Evolutionary conservation across 2,888 invertebrate species (phyloP).

Genomic region (Cyclophora albipunctata): DNA sequence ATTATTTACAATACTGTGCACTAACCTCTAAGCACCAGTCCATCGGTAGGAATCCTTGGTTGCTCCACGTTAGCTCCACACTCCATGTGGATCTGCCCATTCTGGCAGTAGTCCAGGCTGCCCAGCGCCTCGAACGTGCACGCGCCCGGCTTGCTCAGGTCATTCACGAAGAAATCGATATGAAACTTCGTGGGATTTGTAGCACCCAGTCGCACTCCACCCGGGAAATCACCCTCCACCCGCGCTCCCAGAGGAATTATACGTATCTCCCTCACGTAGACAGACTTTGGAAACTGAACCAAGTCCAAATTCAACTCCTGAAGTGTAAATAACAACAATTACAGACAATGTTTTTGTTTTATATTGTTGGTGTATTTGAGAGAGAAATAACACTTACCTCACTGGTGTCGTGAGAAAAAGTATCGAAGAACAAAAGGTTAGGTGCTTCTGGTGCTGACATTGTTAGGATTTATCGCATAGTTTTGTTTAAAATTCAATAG

Average conservation of each 20-base stretch:
- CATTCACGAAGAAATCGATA: constrained; percentile 97
- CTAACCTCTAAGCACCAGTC: constrained; percentile 89
- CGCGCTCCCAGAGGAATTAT: constrained; percentile 95
- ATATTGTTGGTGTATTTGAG: not conserved
- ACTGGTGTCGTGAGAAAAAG: constrained; percentile 93
- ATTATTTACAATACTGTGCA: not conserved
- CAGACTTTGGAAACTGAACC: constrained; percentile 96
- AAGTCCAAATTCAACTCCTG: constrained; percentile 95
- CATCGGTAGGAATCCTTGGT: constrained; percentile 92
- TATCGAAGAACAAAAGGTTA: constrained; percentile 93
- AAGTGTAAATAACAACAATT: constrained; percentile 23
- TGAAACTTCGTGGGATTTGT: constrained; percentile 97
- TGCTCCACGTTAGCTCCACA: constrained; percentile 75
- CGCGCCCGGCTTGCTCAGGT: constrained; percentile 93
- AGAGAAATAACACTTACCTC: constrained; percentile 75
- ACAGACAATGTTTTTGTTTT: not conserved
- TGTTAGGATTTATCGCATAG: constrained; percentile 13
- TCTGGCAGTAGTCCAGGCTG: constrained; percentile 95
- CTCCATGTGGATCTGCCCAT: constrained; percentile 91
- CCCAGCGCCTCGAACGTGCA: constrained; percentile 95
- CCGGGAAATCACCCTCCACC: constrained; percentile 96
- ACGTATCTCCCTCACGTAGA: constrained; percentile 92
- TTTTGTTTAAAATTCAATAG: constrained; percentile 1
- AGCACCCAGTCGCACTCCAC: constrained; percentile 92
- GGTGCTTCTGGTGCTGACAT: constrained; percentile 61